These are phyloP conservation scores for Drosophila prolongata DNA, from an alignment of 2,888 invertebrate species.

Conservation along the genomic window DNA sequence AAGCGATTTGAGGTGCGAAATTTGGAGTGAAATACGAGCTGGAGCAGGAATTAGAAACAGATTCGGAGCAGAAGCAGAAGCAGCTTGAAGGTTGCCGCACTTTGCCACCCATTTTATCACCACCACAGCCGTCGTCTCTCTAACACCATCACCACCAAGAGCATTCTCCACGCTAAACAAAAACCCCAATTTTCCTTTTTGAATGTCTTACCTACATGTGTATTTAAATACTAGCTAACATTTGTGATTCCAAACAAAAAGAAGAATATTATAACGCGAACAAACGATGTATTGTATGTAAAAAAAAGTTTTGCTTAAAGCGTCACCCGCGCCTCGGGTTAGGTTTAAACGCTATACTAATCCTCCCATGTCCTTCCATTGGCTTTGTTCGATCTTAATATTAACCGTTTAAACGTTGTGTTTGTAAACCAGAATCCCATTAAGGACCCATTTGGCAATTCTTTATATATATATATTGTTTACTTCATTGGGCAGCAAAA, in stretches of 20 bases:
- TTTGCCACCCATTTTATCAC: constrained; percentile 68
- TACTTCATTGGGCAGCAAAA: constrained; percentile 68
- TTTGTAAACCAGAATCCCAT: constrained; percentile 44
- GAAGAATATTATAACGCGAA: constrained; percentile 32
- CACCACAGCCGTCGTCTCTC: constrained; percentile 56
- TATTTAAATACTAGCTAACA: constrained; percentile 78
- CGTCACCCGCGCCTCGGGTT: constrained; percentile 49
- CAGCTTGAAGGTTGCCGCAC: constrained; percentile 64
- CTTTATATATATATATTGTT: constrained; percentile 47
- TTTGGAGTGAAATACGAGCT: constrained; percentile 76
- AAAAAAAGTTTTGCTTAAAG: constrained; percentile 48
- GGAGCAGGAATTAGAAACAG: constrained; percentile 8
- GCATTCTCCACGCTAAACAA: constrained; percentile 65
- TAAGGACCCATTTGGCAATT: constrained; percentile 64
- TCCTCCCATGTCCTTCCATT: constrained; percentile 40
- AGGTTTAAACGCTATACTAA: constrained; percentile 66
- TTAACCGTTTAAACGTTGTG: constrained; percentile 44
- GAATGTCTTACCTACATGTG: constrained; percentile 77
- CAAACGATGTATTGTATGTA: constrained; percentile 49
- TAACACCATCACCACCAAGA: constrained; percentile 54
- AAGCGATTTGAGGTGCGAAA: constrained; percentile 95
- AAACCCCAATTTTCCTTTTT: constrained; percentile 67
- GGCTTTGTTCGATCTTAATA: constrained; percentile 51
- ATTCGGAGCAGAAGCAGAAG: constrained; percentile 17
- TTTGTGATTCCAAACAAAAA: constrained; percentile 74